Conservation (phyloP, 2,888 invertebrate species). For the Dichetophora obliterata region DNA sequence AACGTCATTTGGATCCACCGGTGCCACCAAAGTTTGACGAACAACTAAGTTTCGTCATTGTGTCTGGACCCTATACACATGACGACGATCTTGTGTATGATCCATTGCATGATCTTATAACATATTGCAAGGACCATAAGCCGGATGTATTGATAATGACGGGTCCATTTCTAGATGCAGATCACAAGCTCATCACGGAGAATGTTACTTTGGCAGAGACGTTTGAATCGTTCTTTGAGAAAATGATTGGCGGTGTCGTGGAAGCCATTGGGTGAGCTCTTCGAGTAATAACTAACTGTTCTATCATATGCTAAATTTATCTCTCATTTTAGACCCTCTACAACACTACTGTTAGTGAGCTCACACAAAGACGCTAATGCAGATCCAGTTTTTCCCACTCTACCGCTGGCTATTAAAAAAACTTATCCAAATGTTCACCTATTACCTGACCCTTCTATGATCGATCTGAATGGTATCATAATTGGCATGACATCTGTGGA, state of each 20-base stretch:
- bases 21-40: conserved; percentile 71
- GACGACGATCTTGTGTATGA: conserved; percentile 83
- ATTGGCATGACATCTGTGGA: conserved; percentile 88
- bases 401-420: conserved; percentile 76
- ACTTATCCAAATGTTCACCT: conserved; percentile 76
- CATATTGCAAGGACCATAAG: conserved; percentile 75
- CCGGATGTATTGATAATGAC: conserved; percentile 87
- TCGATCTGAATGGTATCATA: conserved; percentile 82
- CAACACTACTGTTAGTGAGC: conserved; percentile 81
- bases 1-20: conserved; percentile 71
- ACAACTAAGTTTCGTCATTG: conserved; percentile 78
- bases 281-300: no score
- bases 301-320: no score
- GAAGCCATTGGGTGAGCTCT: conserved; percentile 74
- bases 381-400: conserved; percentile 86
- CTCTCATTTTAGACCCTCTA: conserved; percentile 71
- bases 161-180: conserved; percentile 87
- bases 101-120: conserved; percentile 83
- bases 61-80: conserved; percentile 87
- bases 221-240: conserved; percentile 82
- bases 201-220: conserved; percentile 75
- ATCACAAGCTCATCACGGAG: conserved; percentile 75
- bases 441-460: conserved; percentile 84
- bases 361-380: conserved; percentile 84
- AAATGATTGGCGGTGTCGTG: conserved; percentile 77